Percentiles rank a stretch among this genome's conserved stretches.
phyloP scores from a whole-genome alignment of 2,113 vertebrate species.

The Sceloporus tristichus region DNA sequence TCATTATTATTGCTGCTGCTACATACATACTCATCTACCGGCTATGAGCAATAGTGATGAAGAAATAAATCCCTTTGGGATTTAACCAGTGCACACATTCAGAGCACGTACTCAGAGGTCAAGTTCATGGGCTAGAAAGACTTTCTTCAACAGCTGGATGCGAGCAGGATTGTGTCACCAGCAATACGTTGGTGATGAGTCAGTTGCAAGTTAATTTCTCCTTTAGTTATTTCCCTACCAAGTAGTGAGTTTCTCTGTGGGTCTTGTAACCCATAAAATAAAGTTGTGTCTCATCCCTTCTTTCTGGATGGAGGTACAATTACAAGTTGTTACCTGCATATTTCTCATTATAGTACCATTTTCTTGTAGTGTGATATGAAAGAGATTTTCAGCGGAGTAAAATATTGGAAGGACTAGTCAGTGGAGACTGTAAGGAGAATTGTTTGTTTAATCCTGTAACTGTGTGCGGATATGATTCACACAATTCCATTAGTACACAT shows the following conservation, averaged over 20 bases:
- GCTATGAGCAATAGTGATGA: not conserved
- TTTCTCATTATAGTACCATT: conserved; percentile 33
- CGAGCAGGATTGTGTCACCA: not conserved
- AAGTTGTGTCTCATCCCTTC: not conserved
- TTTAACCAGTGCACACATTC: not conserved
- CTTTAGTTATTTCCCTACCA: not conserved
- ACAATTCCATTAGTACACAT: conserved; percentile 28
- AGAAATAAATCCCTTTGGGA: not conserved
- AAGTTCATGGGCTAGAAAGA: no score
- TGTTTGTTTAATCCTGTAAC: conserved; percentile 56
- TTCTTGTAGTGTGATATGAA: not conserved
- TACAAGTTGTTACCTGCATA: not conserved
- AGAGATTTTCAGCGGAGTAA: conserved; percentile 9
- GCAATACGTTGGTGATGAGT: not conserved
- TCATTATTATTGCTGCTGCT: no score
- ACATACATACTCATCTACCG: not conserved
- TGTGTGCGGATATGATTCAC: conserved; percentile 57
- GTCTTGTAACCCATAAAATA: not conserved
- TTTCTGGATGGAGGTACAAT: not conserved
- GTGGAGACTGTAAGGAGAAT: conserved; percentile 46
- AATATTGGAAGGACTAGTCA: conserved; percentile 25
- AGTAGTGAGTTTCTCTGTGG: no score
- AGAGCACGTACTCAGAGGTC: no score
- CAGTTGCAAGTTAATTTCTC: not conserved
- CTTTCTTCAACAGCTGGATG: not conserved